phyloP scores from a whole-genome alignment of 1,140 invertebrate genomes.

The Pentalonia nigronervosa region DNA sequence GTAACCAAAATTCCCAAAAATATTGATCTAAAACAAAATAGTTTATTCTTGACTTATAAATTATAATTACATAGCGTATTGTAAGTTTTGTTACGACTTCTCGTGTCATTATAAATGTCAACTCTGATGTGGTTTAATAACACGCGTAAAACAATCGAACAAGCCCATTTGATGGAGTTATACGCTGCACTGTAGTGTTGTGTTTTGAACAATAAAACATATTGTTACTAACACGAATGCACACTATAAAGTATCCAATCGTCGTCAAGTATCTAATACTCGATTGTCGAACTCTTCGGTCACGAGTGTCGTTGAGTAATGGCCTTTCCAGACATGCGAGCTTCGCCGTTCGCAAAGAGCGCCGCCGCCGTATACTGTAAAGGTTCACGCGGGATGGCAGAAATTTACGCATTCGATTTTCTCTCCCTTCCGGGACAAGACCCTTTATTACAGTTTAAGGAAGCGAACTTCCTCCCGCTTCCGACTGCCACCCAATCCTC shows the following conservation, averaged over 20 bases:
- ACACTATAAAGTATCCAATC: background rate
- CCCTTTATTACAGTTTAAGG: constrained; percentile 51
- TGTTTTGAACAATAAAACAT: background rate
- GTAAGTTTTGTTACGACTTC: background rate
- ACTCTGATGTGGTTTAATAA: background rate
- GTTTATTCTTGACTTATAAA: background rate
- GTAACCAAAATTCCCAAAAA: background rate
- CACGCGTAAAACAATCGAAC: background rate
- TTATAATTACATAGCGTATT: background rate
- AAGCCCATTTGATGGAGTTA: background rate
- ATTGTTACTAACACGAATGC: background rate
- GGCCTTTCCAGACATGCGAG: constrained; percentile 15
- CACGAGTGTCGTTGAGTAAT: constrained; percentile 33
- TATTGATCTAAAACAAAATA: background rate
- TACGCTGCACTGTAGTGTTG: background rate
- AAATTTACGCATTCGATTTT: constrained; percentile 47
- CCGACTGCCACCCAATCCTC: background rate
- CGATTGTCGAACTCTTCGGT: background rate
- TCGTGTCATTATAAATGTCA: background rate
- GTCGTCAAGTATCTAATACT: constrained; percentile 13
- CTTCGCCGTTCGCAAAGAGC: background rate
- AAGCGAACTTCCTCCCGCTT: background rate
- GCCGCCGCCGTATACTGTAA: background rate
- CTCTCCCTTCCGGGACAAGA: constrained; percentile 42
- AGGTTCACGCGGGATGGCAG: background rate